Base-by-base conservation (phyloP, 2,113 vertebrate genomes). In the Larimichthys crocea region DNA sequence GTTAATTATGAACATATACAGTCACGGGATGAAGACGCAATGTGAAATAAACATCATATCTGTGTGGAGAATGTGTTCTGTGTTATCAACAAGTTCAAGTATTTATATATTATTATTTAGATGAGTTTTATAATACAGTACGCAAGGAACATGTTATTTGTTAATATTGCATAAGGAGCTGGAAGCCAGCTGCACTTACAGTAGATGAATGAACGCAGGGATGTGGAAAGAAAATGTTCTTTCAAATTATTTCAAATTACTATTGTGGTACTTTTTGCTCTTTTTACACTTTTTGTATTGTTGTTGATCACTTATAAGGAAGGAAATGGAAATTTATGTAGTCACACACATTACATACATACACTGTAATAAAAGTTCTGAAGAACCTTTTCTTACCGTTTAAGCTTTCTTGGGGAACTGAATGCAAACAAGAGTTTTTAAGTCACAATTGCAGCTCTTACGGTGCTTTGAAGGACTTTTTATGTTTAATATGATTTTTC, bases 161-260 rank as follows among this genome's bases (percentile, higher is more conserved):
- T 88, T 29, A 78, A 85, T 81, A 83, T 60, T 84, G 42, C 35
- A 87, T 35, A 15, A 80, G 20, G 44, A 55, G 19, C 16, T 52
- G 20, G 19, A 63, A 16, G 46, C 74, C 44, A 1, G 31, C 20
- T 49, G 35, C 35, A 19, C 16, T 2, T 4, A 14, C n/a, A 42
- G n/a, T 15, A 46, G 10, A 14, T 48, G 11, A 49, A 65, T 52
- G 46, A 60, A 44, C 11, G 44, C 5, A 17, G 10, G 4, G 4
- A 60, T 14, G 19, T 16, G 22, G 11, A n/a, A 35, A 19, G 22
- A 22, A 67, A 29, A 15, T 31, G 46, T 64, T 49, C 9, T 53
- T 53, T 74, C 3, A 35, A 63, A 24, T 52, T 3, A 12, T 46
- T 46, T 46, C 31, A 35, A 15, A 10, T 16, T 1, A 50, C 20